A percentile compares a stretch with the other conserved stretches of the same genome.
phyloP scores from a whole-genome alignment of 2,797 vertebrate species.

The Anomalospiza imberbis region DNA sequence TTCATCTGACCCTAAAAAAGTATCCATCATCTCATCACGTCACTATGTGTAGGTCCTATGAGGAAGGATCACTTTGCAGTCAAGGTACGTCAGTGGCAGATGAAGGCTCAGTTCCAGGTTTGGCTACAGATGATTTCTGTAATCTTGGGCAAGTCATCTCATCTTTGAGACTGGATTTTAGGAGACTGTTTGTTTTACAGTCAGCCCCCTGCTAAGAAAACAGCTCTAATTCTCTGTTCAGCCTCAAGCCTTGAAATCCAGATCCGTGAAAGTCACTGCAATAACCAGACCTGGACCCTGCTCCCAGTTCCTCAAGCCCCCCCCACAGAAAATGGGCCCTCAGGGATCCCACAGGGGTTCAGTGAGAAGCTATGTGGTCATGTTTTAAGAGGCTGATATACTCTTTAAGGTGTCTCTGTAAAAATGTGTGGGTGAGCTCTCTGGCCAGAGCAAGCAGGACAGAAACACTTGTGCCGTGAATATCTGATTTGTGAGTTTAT shows the following conservation, averaged over 20 bases:
- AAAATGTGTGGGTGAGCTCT: background rate
- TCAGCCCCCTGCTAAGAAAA: background rate
- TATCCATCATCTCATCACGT: background rate
- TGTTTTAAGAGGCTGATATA: background rate
- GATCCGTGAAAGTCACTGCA: background rate
- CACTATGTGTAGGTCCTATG: background rate
- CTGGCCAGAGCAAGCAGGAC: background rate
- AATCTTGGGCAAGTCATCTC: background rate
- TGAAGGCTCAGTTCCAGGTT: slow-evolving; percentile 3
- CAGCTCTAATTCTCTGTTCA: background rate
- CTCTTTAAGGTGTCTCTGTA: background rate
- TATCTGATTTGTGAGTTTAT: background rate
- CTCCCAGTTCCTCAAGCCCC: background rate
- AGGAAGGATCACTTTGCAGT: slow-evolving; percentile 40
- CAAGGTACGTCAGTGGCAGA: slow-evolving; percentile 17
- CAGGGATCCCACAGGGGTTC: background rate
- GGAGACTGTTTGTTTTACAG: background rate
- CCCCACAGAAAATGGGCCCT: background rate
- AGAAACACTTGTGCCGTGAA: background rate
- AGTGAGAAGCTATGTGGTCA: background rate
- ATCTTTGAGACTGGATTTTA: background rate
- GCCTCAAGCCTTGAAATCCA: background rate
- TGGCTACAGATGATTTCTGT: background rate
- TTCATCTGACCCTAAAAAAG: slow-evolving; percentile 41
- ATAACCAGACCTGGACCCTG: background rate